These are phyloP conservation scores for Porites lobata DNA, from an alignment of 92 coral and sea anemone species.

Conservation along the genomic window DNA sequence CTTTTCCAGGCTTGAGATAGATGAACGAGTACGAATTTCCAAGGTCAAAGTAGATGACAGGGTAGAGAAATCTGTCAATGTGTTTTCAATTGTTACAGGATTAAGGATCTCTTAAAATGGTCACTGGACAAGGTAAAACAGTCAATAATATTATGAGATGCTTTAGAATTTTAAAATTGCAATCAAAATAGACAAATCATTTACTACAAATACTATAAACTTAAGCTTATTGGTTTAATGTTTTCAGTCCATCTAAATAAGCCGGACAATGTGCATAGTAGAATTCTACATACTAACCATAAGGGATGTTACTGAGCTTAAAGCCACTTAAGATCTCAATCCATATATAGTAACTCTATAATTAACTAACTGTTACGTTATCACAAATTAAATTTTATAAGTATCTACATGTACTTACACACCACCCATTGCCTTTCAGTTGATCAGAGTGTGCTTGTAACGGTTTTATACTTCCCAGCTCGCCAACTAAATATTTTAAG, in stretches of 20 bases:
- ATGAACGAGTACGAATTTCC: too few species aligned
- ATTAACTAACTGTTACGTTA: not conserved
- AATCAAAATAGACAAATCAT: not conserved
- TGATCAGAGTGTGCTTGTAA: conserved; percentile 3
- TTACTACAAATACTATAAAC: not conserved
- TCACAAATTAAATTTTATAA: not conserved
- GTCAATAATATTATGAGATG: not conserved
- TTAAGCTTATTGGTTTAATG: not conserved
- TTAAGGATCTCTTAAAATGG: conserved; percentile 19
- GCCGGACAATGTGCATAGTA: not conserved
- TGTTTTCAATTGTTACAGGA: not conserved
- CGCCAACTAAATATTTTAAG: not conserved
- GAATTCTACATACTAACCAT: conserved; percentile 1
- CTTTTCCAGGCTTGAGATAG: too few species aligned
- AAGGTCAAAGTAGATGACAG: too few species aligned
- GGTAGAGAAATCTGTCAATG: too few species aligned
- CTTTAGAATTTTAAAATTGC: not conserved
- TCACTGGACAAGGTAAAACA: conserved; percentile 49
- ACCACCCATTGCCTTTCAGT: conserved; percentile 2
- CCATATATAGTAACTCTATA: not conserved
- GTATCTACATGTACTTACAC: not conserved
- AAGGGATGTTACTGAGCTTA: not conserved
- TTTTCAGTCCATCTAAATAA: too few species aligned
- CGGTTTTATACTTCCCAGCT: not conserved
- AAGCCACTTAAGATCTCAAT: not conserved